phyloP scores from a whole-genome alignment of 2,113 vertebrate genomes.

The Ammodytes marinus region DNA sequence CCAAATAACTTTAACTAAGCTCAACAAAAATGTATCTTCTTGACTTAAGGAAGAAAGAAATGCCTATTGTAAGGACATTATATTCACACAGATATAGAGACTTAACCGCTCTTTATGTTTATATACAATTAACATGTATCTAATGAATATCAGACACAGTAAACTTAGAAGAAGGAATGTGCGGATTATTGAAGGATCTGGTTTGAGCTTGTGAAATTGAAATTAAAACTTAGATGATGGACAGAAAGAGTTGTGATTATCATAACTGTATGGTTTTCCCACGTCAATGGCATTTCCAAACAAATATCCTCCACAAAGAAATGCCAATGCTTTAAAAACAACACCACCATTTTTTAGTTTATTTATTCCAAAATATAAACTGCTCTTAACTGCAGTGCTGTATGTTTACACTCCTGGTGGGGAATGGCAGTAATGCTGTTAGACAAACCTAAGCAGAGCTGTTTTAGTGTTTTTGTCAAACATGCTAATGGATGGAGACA shows the following conservation, averaged over 20 bases:
- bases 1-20: constrained; percentile 23
- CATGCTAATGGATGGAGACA: constrained; percentile 44
- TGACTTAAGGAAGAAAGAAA: constrained; percentile 8
- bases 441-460: constrained; percentile 22
- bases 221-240: neutral
- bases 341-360: constrained; percentile 25
- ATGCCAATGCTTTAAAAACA: constrained; percentile 33
- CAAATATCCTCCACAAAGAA: constrained; percentile 35
- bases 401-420: constrained; percentile 36
- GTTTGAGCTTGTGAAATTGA: neutral
- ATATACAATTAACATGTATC: neutral
- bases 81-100: neutral
- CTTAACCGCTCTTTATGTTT: constrained; percentile 19
- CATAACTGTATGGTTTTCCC: constrained; percentile 12
- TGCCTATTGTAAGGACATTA: neutral
- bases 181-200: neutral
- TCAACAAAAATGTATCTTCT: constrained; percentile 3
- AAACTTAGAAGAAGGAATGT: neutral
- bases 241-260: neutral
- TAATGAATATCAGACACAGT: neutral
- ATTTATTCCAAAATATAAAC: constrained; percentile 43
- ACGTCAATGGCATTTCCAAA: constrained; percentile 18
- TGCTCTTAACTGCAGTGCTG: constrained; percentile 25
- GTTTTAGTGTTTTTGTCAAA: constrained; percentile 29
- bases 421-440: constrained; percentile 9